A percentile compares a stretch with the other conserved stretches of the same genome.
Evolutionary conservation across 2,113 vertebrate genomes (phyloP).

Genomic region (Urocynchramus pylzowi): DNA sequence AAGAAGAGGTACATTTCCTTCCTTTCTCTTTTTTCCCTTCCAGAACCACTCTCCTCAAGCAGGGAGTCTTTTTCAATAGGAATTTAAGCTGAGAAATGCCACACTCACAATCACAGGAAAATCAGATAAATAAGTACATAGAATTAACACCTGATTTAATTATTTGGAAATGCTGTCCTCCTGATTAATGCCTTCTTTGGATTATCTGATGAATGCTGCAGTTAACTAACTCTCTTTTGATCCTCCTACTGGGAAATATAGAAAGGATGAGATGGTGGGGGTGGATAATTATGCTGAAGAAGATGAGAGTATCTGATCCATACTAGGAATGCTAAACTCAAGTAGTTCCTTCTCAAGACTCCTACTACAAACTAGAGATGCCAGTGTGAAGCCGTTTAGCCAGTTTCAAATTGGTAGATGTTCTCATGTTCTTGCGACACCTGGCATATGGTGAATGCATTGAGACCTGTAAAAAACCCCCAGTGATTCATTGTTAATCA

Average conservation of each 20-base stretch:
- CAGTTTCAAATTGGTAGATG: constrained; percentile 5
- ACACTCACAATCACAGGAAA: not conserved
- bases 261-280: not conserved
- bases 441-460: constrained; percentile 60
- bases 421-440: constrained; percentile 57
- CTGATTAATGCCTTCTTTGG: constrained; percentile 23
- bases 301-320: constrained; percentile 38
- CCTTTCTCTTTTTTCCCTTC: not conserved
- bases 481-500: constrained; percentile 70
- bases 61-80: not conserved
- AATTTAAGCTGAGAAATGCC: not conserved
- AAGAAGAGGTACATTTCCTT: not conserved
- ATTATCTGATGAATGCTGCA: constrained; percentile 38
- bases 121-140: not conserved
- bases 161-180: constrained; percentile 23
- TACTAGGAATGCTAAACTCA: constrained; percentile 21
- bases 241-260: constrained; percentile 46
- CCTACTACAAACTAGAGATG: not conserved
- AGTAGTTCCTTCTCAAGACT: not conserved
- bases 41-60: not conserved
- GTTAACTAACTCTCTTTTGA: constrained; percentile 53
- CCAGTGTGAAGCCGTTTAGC: constrained; percentile 33
- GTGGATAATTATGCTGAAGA: constrained; percentile 44
- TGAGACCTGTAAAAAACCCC: constrained; percentile 60
- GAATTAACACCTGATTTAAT: constrained; percentile 1